Percentiles rank a stretch among this genome's conserved stretches.
phyloP scores from a whole-genome alignment of 2,888 invertebrate genomes.

The Tachina fera region DNA sequence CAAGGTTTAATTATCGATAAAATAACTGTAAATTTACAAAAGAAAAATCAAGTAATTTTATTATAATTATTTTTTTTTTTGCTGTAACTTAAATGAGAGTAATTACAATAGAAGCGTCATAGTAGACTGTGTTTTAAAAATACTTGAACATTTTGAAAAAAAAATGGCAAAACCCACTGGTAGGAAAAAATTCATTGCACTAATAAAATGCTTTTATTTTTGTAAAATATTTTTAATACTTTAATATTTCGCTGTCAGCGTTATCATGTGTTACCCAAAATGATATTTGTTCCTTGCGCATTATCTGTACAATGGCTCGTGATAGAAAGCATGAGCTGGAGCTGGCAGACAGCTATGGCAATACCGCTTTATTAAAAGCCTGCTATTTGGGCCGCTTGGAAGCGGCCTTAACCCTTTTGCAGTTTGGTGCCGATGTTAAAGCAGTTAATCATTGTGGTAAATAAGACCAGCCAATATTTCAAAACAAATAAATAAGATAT shows the following conservation, averaged over 20 bases:
- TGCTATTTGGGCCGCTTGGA: constrained; percentile 78
- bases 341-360: constrained; percentile 79
- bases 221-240: background rate
- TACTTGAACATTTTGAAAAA: background rate
- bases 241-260: constrained; percentile 72
- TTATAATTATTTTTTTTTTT: background rate
- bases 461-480: background rate
- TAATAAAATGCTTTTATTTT: background rate
- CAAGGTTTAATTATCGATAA: background rate
- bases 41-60: background rate
- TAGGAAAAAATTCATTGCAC: background rate
- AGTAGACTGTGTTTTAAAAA: background rate
- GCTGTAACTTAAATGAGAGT: too few relatives aligned
- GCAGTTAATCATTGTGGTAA: constrained; percentile 80
- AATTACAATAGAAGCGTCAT: background rate
- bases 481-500: background rate
- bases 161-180: constrained; percentile 54
- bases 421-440: constrained; percentile 76
- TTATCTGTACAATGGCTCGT: constrained; percentile 74
- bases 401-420: constrained; percentile 76
- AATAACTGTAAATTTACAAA: background rate
- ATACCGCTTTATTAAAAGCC: constrained; percentile 81
- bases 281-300: constrained; percentile 75
- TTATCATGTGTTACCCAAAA: constrained; percentile 74
- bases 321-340: constrained; percentile 75